Conservation (phyloP, 2,888 invertebrate species). For the Scrobipalpa atriplicella region DNA sequence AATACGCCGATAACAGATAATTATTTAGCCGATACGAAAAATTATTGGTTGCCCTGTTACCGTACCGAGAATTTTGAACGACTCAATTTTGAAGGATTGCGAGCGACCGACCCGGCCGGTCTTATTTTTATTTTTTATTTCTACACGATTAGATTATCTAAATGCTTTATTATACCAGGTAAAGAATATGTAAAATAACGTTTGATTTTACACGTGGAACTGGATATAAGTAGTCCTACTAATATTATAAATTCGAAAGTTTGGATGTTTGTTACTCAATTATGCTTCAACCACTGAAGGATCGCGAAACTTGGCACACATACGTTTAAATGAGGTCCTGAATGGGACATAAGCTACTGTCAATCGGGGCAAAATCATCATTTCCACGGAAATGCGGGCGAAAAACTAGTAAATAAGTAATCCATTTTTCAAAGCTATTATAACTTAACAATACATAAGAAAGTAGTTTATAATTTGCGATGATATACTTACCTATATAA, state of each 20-base stretch:
- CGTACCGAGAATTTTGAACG: constrained; percentile 64
- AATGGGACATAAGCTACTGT: too few relatives aligned
- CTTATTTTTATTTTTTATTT: constrained; percentile 29
- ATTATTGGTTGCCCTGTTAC: constrained; percentile 64
- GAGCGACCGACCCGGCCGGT: constrained; percentile 15
- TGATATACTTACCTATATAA: neutral
- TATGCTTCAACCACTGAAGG: too few relatives aligned
- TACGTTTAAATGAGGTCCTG: too few relatives aligned
- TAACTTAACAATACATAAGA: too few relatives aligned
- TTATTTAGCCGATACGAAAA: constrained; percentile 76
- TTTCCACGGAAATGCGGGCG: too few relatives aligned
- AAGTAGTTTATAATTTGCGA: neutral
- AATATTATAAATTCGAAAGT: too few relatives aligned
- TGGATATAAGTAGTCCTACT: too few relatives aligned
- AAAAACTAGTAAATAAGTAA: too few relatives aligned
- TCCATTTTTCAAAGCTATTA: too few relatives aligned
- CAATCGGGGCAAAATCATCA: too few relatives aligned
- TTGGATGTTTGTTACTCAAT: too few relatives aligned
- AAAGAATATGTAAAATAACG: neutral
- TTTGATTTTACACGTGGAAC: neutral
- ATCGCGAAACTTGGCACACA: too few relatives aligned
- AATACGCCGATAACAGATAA: constrained; percentile 74
- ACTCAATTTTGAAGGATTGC: constrained; percentile 61
- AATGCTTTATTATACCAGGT: constrained; percentile 25
- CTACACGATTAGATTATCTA: constrained; percentile 30